These are phyloP conservation scores for Lates japonicus DNA, from an alignment of 2,797 vertebrate genomes.

Conservation along the genomic window DNA sequence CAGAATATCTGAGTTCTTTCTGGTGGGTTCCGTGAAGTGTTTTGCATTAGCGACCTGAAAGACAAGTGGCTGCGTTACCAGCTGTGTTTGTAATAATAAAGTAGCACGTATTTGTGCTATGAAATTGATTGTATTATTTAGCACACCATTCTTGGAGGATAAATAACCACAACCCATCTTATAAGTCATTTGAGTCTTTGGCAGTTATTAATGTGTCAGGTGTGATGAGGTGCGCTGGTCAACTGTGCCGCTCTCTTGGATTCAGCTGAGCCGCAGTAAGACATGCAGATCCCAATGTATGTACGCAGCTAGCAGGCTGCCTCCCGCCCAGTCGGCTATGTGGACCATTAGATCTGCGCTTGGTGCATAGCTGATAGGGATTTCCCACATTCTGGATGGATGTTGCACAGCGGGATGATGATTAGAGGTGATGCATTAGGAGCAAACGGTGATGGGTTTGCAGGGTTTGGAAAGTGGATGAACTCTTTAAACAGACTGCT, in stretches of 20 bases:
- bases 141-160: slow-evolving; percentile 59
- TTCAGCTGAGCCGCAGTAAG: slow-evolving; percentile 39
- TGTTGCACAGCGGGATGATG: slow-evolving; percentile 36
- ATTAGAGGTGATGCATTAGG: slow-evolving; percentile 52
- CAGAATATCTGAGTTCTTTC: slow-evolving; percentile 72
- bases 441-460: slow-evolving; percentile 46
- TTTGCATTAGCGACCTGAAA: slow-evolving; percentile 85
- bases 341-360: slow-evolving; percentile 59
- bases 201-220: slow-evolving; percentile 74
- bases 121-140: slow-evolving; percentile 78
- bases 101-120: slow-evolving; percentile 73
- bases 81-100: slow-evolving; percentile 83
- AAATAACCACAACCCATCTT: slow-evolving; percentile 63
- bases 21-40: slow-evolving; percentile 71
- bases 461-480: slow-evolving; percentile 35
- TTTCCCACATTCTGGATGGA: slow-evolving; percentile 39
- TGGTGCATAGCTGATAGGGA: slow-evolving; percentile 49
- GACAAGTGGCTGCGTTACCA: slow-evolving; percentile 86
- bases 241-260: slow-evolving; percentile 52
- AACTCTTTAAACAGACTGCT: slow-evolving; percentile 24
- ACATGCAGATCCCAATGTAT: slow-evolving; percentile 35
- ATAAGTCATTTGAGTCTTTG: slow-evolving; percentile 72
- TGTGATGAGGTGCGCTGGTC: slow-evolving; percentile 65
- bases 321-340: slow-evolving; percentile 54
- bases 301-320: slow-evolving; percentile 7